Conservation (phyloP, 2,797 vertebrate genomes). For the Microctenopoma lineatum region DNA sequence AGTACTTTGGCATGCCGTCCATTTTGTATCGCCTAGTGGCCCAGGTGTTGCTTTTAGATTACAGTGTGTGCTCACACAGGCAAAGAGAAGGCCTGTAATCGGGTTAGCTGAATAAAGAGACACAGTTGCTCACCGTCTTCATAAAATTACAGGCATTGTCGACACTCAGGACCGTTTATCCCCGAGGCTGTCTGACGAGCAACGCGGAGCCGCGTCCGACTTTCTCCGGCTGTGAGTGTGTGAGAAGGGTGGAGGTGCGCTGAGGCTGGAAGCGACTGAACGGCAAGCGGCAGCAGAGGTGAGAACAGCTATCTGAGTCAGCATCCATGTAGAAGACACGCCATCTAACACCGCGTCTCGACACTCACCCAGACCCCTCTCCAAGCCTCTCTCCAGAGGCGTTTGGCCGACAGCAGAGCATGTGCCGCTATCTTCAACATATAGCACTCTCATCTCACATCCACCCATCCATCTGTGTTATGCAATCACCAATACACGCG, state of each 20-base stretch:
- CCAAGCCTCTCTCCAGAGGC: slow-evolving; percentile 34
- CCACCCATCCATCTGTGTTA: slow-evolving; percentile 47
- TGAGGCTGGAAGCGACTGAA: slow-evolving; percentile 18
- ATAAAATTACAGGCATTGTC: slow-evolving; percentile 82
- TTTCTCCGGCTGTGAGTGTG: slow-evolving; percentile 54
- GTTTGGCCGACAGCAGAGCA: slow-evolving; percentile 65
- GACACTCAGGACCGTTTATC: slow-evolving; percentile 79
- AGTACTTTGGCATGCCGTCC: slow-evolving; percentile 72
- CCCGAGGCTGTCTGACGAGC: slow-evolving; percentile 79
- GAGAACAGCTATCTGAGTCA: slow-evolving; percentile 77
- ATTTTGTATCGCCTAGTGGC: slow-evolving; percentile 73
- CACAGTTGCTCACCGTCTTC: slow-evolving; percentile 74
- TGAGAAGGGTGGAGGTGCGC: slow-evolving; percentile 14
- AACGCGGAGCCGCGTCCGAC: slow-evolving; percentile 75
- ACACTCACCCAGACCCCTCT: slow-evolving; percentile 19
- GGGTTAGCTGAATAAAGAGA: slow-evolving; percentile 82
- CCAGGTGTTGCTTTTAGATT: slow-evolving; percentile 89
- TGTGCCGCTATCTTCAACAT: slow-evolving; percentile 71
- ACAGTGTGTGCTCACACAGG: slow-evolving; percentile 72
- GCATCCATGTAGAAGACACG: slow-evolving; percentile 66
- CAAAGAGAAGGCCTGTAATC: slow-evolving; percentile 79
- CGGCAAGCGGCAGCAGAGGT: slow-evolving; percentile 60
- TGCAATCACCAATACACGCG: slow-evolving; percentile 25
- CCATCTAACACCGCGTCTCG: slow-evolving; percentile 17
- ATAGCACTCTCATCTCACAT: slow-evolving; percentile 49